Evolutionary conservation across 2,797 vertebrate species (phyloP).

Genomic region (Urophycis tenuis): DNA sequence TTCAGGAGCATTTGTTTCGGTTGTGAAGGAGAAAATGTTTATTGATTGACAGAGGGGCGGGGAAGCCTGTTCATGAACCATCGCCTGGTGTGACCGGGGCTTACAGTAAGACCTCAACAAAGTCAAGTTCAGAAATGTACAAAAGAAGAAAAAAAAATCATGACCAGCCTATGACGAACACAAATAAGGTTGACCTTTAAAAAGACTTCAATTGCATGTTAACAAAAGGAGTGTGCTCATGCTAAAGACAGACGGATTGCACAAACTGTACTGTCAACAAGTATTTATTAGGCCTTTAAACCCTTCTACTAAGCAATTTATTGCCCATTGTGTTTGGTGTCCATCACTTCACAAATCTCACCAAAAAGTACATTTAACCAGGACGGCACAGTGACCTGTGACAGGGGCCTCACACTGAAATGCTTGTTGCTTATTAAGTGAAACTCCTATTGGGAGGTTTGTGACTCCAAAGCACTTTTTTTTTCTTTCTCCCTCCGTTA

Average conservation of each 20-base stretch:
- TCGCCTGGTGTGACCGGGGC: background rate
- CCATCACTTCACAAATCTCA: background rate
- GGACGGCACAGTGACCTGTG: background rate
- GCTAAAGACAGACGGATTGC: background rate
- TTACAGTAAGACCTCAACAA: background rate
- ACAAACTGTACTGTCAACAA: background rate
- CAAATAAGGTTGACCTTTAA: background rate
- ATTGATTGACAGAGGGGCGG: background rate
- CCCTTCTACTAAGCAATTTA: background rate
- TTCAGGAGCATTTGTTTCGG: background rate
- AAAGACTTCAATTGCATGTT: background rate
- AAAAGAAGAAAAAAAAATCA: background rate
- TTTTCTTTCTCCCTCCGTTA: background rate
- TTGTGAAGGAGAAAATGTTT: background rate
- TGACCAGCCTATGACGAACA: background rate
- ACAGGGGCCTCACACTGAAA: background rate
- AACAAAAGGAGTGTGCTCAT: background rate
- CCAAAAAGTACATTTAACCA: background rate
- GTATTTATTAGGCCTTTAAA: background rate
- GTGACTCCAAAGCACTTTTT: background rate
- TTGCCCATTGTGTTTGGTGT: background rate
- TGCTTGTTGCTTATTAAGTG: background rate
- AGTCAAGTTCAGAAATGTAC: background rate
- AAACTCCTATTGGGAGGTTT: background rate
- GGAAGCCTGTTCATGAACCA: background rate